Evolutionary conservation across 2,797 vertebrate species (phyloP), one percentile per base, ranked within the genome.

Genomic region (Threskiornis aethiopicus): DNA sequence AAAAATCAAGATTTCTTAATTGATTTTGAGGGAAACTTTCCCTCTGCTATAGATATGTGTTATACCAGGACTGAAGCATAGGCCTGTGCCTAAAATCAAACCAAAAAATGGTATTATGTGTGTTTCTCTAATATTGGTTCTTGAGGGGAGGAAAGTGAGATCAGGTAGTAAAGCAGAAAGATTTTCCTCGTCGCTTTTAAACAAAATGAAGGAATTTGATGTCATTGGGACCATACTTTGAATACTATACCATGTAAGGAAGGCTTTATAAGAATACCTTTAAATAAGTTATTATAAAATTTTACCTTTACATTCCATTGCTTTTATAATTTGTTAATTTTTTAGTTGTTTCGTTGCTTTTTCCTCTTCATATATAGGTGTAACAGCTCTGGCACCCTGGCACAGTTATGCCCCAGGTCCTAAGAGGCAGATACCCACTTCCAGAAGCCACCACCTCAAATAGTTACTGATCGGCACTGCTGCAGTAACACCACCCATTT

Each of bases 121-220:
- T 84, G 62, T 92, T 89, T 90, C 59, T 84, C 51, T 84, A 47
- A 46, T n/a, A 37, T 0, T 72, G 35, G 19, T 6, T 61, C 84
- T 90, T 25, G 12, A 65, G 46, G 72, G 58, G 78, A 80, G 73
- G 70, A 90, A 91, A 77, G 20, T 6, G 10, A 87, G 73, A 84
- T 78, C 76, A 78, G 69, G 67, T 59, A 65, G 67, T 59, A 83
- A 95, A 94, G 61, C 67, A 89, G 72, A 91, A 90, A 71, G 69
- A n/a, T 52, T 85, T 83, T 94, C 78, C 84, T 75, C 41, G 15
- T 61, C 21, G 19, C 93, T 92, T 97, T 91, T 55, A 85, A 87
- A 93, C 64, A 93, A 96, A 97, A 95, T 97, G 96, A 97, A 97
- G 96, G 97, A 97, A 94, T 94, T 93, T 85, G 35, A 73, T 96